phyloP scores from a whole-genome alignment of 2,888 invertebrate genomes.

The Camptogramma bilineatum region DNA sequence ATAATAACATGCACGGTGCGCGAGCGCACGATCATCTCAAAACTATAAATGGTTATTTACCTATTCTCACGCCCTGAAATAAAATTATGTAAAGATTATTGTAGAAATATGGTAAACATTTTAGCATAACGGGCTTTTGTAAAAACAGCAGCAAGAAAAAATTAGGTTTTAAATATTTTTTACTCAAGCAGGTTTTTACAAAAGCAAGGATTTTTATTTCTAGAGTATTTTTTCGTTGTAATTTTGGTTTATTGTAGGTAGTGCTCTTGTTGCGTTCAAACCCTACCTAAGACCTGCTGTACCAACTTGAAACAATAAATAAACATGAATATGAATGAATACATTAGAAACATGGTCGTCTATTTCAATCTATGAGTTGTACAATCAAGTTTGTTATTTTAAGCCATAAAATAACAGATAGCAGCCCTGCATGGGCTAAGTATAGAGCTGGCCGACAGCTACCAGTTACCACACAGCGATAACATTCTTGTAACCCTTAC shows the following conservation, averaged over 20 bases:
- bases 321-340: no score
- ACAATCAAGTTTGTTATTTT: neutral
- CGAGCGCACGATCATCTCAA: neutral
- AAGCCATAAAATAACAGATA: neutral
- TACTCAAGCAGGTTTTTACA: no score
- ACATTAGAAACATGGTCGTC: no score
- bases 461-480: constrained; percentile 21
- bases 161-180: no score
- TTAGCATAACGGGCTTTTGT: no score
- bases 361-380: neutral
- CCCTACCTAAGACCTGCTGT: no score
- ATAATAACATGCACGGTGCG: neutral
- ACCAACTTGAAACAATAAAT: no score
- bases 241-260: no score
- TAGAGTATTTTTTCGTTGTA: no score
- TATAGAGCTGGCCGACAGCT: constrained; percentile 7
- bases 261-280: no score
- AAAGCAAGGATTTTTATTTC: no score
- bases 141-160: no score
- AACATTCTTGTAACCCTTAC: constrained; percentile 24
- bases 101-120: neutral
- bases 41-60: neutral
- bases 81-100: neutral
- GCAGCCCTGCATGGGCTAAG: constrained; percentile 13
- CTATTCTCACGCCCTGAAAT: neutral